Conservation (phyloP, 2,113 vertebrate species). For the Salminus brasiliensis region DNA sequence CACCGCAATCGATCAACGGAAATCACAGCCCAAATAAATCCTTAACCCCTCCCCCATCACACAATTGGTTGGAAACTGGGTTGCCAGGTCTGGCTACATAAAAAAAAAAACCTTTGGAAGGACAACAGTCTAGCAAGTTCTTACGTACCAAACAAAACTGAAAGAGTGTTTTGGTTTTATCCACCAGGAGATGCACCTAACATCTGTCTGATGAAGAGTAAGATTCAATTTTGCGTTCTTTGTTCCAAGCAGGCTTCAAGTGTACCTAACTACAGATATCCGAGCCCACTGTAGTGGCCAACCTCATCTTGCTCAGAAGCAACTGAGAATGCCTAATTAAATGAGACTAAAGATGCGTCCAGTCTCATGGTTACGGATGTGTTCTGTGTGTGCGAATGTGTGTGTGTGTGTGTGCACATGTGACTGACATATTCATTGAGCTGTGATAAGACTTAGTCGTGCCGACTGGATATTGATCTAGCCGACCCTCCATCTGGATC, state of each 20-base stretch:
- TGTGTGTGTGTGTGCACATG: conserved; percentile 13
- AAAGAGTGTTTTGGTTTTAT: too few relatives aligned
- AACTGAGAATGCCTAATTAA: conserved; percentile 47
- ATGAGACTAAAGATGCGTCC: conserved; percentile 33
- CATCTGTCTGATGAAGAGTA: not conserved
- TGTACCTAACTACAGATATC: not conserved
- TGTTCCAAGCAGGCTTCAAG: conserved; percentile 11
- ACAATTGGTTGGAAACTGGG: not conserved
- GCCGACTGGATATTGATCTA: conserved; percentile 56
- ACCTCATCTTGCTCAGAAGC: conserved; percentile 38
- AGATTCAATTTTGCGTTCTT: conserved; percentile 1
- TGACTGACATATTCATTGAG: conserved; percentile 47
- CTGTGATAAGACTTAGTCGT: conserved; percentile 46
- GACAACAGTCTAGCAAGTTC: too few relatives aligned
- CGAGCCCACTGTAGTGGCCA: not conserved
- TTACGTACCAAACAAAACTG: too few relatives aligned
- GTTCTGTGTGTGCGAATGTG: conserved; percentile 30
- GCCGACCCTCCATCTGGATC: conserved; percentile 55
- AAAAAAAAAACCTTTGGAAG: not conserved
- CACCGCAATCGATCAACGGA: conserved; percentile 54
- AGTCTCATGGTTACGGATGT: conserved; percentile 51
- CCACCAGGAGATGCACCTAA: too few relatives aligned
- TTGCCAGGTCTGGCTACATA: not conserved
- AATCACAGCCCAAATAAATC: conserved; percentile 22
- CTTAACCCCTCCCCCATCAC: not conserved